Evolutionary conservation across 2,113 vertebrate genomes (phyloP), one percentile per base, ranked within the genome.

Genomic region (Pagrus major): DNA sequence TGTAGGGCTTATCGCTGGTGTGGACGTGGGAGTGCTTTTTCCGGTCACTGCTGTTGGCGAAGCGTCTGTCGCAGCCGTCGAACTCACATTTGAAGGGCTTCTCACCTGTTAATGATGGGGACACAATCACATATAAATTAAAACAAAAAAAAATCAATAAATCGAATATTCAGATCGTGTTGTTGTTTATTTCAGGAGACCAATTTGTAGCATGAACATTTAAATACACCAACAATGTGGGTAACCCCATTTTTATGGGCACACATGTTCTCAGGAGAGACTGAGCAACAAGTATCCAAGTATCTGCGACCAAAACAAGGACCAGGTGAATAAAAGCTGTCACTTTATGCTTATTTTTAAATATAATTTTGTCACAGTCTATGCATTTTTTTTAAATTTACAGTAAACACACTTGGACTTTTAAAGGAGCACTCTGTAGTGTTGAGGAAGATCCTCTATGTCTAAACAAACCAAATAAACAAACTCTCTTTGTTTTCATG

Each of bases 21-120:
- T 99, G 98, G 89, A 99, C 98, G 92, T 99, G 98, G 21, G 97
- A 98, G 90, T 99, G 98, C 90, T 99, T 99, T 93, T 99, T 99
- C 88, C 98, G 95, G 96, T 99, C 98, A 81, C 98, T 99, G 95
- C 98, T 99, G 95, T 99, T 99, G 93, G 98, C 98, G 91, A 99
- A 99, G 86, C 98, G 97, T 94, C 98, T 92, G 94, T 99, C 98
- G 51, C 98, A 99, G 89, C 98, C 98, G 87, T 98, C 96, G 91
- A 99, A 99, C 89, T 99, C 98, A 78, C 98, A 99, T 90, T 97
- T 97, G 94, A 99, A 99, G 79, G 98, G 98, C 84, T 99, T 99
- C 92, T 99, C 98, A 81, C 98, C 98, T 99, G 93, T 84, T 77
- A 91, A 84, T 86, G 56, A 61, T 7, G 44, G 49, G 52, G 74